Base-by-base conservation (phyloP, 2,888 invertebrate species). In the Bruchidius siliquastri region DNA sequence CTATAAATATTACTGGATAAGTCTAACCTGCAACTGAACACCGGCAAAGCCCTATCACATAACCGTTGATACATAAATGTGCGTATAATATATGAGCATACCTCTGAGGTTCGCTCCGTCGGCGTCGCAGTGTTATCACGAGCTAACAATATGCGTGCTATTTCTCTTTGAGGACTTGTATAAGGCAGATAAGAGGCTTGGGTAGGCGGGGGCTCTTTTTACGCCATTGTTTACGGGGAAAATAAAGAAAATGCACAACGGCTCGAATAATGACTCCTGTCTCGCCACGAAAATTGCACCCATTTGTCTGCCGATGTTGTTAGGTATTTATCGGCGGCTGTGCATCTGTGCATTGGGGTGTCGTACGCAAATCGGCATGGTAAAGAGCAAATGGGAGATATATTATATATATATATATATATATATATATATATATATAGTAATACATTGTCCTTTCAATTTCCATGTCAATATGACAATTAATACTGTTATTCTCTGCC, bases 131-230 rank as follows among this genome's bases (percentile, higher is more conserved):
- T 13, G 79, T 81, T 81, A 81, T 81, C 80, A 79, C 71, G 74
- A 75, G 75, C 77, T 76, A 78, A 78, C 80, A 80, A 79, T 78
- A 79, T 80, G 80, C 79, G 77, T 80, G 77, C 77, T 77, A 80
- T 82, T 80, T 80, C 76, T 81, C 78, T 68, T 78, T 81, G 79
- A 78, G 79, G 79, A 81, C 81, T 78, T 79, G 80, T 80, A 81
- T 79, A 79, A 80, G 80, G 74, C 74, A 78, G 80, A 80, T 81
- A 81, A 79, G 73, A 73, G 73, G 70, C 32, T 20, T 8, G 22
- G 72, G 49, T 49, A 49, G 49, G 49, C 49, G 49, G 18, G 49
- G 49, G 49, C 49, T 49, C 49, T 49, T 49, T 49, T 49, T 49
- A 13, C 49, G 49, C 49, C 49, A 49, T 49, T 49, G 49, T 49